Conservation (phyloP, 2,113 vertebrate genomes). For the Odobenus rosmarus region DNA sequence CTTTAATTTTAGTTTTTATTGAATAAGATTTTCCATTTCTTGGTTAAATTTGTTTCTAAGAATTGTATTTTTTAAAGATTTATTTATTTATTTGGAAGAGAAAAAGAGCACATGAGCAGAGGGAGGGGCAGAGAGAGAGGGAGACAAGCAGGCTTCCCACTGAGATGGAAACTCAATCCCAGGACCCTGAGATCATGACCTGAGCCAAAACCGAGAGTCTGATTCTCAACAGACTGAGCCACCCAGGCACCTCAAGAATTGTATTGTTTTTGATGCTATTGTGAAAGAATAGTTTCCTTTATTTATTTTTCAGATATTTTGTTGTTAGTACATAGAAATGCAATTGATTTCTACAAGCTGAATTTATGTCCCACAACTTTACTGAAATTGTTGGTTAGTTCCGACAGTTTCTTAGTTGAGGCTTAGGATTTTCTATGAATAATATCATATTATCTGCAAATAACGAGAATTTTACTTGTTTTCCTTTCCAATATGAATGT, state of each 20-base stretch:
- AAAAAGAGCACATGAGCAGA: too few relatives aligned
- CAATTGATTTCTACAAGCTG: neutral
- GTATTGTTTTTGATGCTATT: neutral
- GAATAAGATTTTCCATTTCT: neutral
- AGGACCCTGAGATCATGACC: too few relatives aligned
- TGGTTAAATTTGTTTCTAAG: neutral
- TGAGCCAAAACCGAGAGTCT: too few relatives aligned
- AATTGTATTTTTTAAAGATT: neutral
- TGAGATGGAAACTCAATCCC: too few relatives aligned
- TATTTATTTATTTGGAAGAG: too few relatives aligned
- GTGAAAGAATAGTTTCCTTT: neutral
- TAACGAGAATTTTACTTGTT: neutral
- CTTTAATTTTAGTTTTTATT: neutral
- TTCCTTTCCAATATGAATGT: neutral
- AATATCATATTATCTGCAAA: neutral
- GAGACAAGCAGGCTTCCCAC: too few relatives aligned
- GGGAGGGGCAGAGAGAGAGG: too few relatives aligned
- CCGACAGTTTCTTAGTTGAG: neutral
- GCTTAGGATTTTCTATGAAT: neutral
- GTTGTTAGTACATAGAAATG: neutral
- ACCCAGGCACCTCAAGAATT: too few relatives aligned
- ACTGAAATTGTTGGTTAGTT: neutral
- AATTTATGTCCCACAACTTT: neutral
- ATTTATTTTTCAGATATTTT: neutral
- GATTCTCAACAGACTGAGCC: too few relatives aligned